Conservation (phyloP, 2,888 invertebrate genomes). For the Spodoptera exigua region DNA sequence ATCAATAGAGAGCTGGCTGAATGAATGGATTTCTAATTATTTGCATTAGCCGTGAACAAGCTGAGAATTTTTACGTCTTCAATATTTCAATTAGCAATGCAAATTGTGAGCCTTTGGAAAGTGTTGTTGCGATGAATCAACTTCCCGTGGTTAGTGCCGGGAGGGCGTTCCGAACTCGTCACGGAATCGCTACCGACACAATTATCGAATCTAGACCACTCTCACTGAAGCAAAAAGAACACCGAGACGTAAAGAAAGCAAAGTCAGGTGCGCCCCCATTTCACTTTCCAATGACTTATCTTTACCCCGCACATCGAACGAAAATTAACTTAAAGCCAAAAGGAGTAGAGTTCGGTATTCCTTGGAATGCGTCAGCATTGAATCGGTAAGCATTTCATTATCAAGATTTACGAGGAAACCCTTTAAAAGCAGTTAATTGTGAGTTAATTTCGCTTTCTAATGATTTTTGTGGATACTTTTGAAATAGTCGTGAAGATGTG, state of each 20-base stretch:
- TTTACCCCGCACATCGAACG: conserved; percentile 59
- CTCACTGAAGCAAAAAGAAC: conserved; percentile 88
- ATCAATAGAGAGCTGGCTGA: conserved; percentile 47
- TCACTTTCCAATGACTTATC: conserved; percentile 88
- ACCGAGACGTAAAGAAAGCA: conserved; percentile 86
- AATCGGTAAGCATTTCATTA: conserved; percentile 79
- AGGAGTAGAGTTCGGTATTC: conserved; percentile 60
- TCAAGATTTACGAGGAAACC: conserved; percentile 85
- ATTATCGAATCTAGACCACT: conserved; percentile 88
- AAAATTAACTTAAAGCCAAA: conserved; percentile 67
- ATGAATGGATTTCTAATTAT: conserved; percentile 63
- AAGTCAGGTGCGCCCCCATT: conserved; percentile 88
- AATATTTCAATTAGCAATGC: conserved; percentile 61
- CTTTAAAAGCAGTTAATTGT: conserved; percentile 84
- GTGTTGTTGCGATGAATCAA: conserved; percentile 57
- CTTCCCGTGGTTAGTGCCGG: conserved; percentile 64
- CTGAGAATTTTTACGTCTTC: conserved; percentile 52
- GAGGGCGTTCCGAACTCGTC: conserved; percentile 75
- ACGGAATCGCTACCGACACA: conserved; percentile 84
- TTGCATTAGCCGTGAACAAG: conserved; percentile 55
- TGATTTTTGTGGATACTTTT: conserved; percentile 68
- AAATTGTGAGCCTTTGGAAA: conserved; percentile 57
- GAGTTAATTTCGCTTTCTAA: conserved; percentile 78
- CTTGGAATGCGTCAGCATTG: conserved; percentile 47
- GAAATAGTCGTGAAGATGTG: conserved; percentile 34